Conservation (phyloP, 2,888 invertebrate species). For the Beris morrisii region DNA sequence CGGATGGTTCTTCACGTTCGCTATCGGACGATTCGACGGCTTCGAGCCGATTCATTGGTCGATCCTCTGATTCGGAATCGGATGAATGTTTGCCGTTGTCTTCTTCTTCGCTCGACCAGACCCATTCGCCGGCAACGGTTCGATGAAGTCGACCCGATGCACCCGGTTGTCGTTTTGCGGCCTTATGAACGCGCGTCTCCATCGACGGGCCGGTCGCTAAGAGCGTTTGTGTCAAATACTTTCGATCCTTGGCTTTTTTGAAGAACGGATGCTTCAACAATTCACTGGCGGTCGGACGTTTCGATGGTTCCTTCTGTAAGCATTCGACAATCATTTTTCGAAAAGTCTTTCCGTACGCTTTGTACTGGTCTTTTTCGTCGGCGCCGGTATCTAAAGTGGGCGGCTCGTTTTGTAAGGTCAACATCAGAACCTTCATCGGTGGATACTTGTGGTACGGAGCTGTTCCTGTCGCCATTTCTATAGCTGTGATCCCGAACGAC, state of each 20-base stretch:
- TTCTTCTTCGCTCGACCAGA: constrained; percentile 96
- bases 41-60: constrained; percentile 65
- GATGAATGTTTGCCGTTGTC: constrained; percentile 64
- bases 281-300: constrained; percentile 93
- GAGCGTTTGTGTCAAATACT: constrained; percentile 81
- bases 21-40: constrained; percentile 65
- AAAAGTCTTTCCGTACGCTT: constrained; percentile 96
- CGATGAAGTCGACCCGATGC: constrained; percentile 84
- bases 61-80: constrained; percentile 60
- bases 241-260: constrained; percentile 94
- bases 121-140: constrained; percentile 96
- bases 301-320: constrained; percentile 92
- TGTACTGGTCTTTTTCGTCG: constrained; percentile 97
- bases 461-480: constrained; percentile 97
- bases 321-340: constrained; percentile 96
- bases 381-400: constrained; percentile 93
- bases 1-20: constrained; percentile 58
- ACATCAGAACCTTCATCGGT: constrained; percentile 98
- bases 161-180: constrained; percentile 77
- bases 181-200: constrained; percentile 90
- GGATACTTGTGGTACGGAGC: constrained; percentile 99
- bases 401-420: constrained; percentile 97
- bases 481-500: constrained; percentile 88
- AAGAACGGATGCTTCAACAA: constrained; percentile 96
- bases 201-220: constrained; percentile 85